These are phyloP conservation scores for Cydia strobilella DNA, from an alignment of 1,140 invertebrate genomes.

Conservation along the genomic window DNA sequence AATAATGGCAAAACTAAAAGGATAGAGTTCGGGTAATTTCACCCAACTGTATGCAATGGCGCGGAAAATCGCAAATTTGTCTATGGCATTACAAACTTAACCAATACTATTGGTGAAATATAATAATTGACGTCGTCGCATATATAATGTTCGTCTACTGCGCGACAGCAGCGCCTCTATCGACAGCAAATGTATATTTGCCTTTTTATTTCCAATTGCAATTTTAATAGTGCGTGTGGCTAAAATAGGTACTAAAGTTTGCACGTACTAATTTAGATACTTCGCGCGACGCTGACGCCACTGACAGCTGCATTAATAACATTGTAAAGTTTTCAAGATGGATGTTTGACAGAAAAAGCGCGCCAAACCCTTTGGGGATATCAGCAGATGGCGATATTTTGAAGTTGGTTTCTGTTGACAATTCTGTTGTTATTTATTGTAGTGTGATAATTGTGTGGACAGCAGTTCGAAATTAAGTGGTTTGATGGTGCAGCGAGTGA, in stretches of 20 bases:
- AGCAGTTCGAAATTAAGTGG: conserved; percentile 34
- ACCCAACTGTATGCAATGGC: conserved; percentile 66
- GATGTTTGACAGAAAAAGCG: conserved; percentile 63
- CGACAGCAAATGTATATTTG: background rate
- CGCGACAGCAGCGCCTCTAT: background rate
- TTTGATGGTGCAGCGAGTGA: background rate
- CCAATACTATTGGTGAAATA: background rate
- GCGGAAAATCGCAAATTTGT: conserved; percentile 73
- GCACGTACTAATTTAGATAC: background rate
- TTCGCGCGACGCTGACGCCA: background rate
- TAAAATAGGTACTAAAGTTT: background rate
- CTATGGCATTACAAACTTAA: conserved; percentile 44
- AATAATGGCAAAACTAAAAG: conserved; percentile 54
- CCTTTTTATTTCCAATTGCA: background rate
- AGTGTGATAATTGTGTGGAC: conserved; percentile 67
- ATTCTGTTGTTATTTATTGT: conserved; percentile 66
- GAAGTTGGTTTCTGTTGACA: conserved; percentile 63
- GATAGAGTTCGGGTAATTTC: conserved; percentile 65
- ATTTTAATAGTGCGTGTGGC: background rate
- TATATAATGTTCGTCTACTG: background rate
- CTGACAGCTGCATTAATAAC: background rate
- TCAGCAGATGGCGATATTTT: conserved; percentile 70
- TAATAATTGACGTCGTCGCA: background rate
- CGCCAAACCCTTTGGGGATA: conserved; percentile 72
- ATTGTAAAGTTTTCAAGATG: conserved; percentile 51